phyloP scores from a whole-genome alignment of 2,113 vertebrate genomes.

The Saguinus imperator region DNA sequence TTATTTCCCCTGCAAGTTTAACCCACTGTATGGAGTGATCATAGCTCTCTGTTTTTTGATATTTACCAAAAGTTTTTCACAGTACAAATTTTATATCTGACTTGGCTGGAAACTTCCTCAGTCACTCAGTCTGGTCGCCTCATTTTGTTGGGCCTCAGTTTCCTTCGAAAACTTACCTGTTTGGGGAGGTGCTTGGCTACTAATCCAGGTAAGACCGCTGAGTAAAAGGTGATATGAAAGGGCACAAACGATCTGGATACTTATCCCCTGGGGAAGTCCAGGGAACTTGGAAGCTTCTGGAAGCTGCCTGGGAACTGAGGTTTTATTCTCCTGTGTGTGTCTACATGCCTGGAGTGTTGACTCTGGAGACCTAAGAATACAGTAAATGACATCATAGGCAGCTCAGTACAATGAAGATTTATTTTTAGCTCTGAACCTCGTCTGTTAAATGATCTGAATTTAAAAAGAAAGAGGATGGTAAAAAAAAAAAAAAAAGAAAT shows the following conservation, averaged over 20 bases:
- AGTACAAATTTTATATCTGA: background rate
- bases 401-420: constrained; percentile 69
- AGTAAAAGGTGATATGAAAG: background rate
- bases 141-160: background rate
- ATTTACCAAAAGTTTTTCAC: background rate
- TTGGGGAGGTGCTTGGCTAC: background rate
- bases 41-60: too few species aligned
- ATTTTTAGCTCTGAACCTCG: constrained; percentile 73
- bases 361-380: background rate
- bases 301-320: background rate
- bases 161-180: background rate
- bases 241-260: background rate
- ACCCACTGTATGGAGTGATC: background rate
- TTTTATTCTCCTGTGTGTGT: background rate
- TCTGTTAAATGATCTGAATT: constrained; percentile 64
- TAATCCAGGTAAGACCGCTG: background rate
- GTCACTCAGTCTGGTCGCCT: background rate
- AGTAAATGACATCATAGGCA: constrained; percentile 28
- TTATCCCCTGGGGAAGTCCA: background rate
- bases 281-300: background rate
- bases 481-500: constrained; percentile 52
- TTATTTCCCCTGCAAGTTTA: constrained; percentile 13
- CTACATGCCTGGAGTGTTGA: background rate
- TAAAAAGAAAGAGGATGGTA: constrained; percentile 54
- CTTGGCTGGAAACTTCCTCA: background rate